These are phyloP conservation scores for Basileuterus tristriatus DNA, from an alignment of 2,797 vertebrate genomes.

Conservation along the genomic window DNA sequence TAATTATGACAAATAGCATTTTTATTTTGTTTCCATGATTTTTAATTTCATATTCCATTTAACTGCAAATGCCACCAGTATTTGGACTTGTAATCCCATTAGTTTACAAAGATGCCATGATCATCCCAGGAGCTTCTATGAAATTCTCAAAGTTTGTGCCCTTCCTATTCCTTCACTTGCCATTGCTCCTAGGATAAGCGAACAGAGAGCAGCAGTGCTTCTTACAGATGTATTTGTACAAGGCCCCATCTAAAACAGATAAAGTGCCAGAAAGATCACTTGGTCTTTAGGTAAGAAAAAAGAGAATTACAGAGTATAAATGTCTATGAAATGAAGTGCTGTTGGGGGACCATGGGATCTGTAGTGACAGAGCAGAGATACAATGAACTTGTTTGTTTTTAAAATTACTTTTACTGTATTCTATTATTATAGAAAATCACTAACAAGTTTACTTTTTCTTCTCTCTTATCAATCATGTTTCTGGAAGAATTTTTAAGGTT, in stretches of 20 bases:
- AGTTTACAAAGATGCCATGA: background rate
- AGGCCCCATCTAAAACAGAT: background rate
- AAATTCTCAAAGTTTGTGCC: background rate
- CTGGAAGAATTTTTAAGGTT: background rate
- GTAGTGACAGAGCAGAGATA: background rate
- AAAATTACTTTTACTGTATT: background rate
- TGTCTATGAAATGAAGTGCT: background rate
- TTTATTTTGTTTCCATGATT: background rate
- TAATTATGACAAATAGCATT: background rate
- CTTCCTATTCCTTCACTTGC: background rate
- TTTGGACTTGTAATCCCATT: background rate
- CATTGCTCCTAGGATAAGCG: background rate
- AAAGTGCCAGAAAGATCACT: background rate
- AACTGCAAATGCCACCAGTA: background rate
- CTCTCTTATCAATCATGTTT: background rate
- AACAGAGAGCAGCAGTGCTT: background rate
- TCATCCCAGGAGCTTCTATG: background rate
- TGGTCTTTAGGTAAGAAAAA: background rate
- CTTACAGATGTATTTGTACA: background rate
- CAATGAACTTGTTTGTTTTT: background rate
- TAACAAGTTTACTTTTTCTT: background rate
- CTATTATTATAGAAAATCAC: background rate
- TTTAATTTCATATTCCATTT: background rate
- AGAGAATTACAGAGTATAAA: background rate
- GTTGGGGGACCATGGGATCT: rapidly evolving